Evolutionary conservation across 2,113 vertebrate genomes (phyloP).

Genomic region (Argyrosomus japonicus): DNA sequence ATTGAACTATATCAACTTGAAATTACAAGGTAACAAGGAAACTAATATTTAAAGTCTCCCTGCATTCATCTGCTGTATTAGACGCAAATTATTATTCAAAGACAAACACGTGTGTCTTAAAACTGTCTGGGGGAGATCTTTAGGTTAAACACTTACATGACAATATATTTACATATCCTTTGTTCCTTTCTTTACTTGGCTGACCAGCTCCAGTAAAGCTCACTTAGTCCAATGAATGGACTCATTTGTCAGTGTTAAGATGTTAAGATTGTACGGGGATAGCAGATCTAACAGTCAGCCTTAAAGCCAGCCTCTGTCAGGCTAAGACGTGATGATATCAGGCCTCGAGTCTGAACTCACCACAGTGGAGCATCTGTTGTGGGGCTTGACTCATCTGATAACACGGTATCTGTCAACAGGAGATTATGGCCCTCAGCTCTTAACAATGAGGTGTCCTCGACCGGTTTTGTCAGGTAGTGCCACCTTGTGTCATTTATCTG

Average conservation of each 20-base stretch:
- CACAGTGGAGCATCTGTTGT: constrained; percentile 14
- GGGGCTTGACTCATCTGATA: constrained; percentile 60
- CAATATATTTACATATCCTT: not conserved
- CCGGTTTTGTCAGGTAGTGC: constrained; percentile 1
- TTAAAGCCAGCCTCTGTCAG: constrained; percentile 37
- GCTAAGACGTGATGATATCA: constrained; percentile 46
- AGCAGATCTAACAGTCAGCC: constrained; percentile 15
- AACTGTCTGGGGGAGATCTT: constrained; percentile 2
- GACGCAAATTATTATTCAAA: not conserved
- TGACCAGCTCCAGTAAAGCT: constrained; percentile 21
- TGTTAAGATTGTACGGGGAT: constrained; percentile 37
- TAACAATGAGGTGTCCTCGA: not conserved
- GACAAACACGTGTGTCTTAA: not conserved
- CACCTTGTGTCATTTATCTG: constrained; percentile 9
- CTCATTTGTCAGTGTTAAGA: constrained; percentile 54
- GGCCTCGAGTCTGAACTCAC: constrained; percentile 34
- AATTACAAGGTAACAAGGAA: not conserved
- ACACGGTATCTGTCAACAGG: constrained; percentile 56
- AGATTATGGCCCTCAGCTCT: constrained; percentile 54
- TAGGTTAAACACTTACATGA: not conserved
- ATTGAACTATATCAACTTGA: not conserved
- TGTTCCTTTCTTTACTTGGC: constrained; percentile 4
- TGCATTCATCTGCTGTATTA: not conserved
- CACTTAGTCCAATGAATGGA: constrained; percentile 40
- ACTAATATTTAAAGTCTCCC: not conserved